Evolutionary conservation across 2,888 invertebrate genomes (phyloP), one percentile per base, ranked within the genome.

Genomic region (Arenicola marina): DNA sequence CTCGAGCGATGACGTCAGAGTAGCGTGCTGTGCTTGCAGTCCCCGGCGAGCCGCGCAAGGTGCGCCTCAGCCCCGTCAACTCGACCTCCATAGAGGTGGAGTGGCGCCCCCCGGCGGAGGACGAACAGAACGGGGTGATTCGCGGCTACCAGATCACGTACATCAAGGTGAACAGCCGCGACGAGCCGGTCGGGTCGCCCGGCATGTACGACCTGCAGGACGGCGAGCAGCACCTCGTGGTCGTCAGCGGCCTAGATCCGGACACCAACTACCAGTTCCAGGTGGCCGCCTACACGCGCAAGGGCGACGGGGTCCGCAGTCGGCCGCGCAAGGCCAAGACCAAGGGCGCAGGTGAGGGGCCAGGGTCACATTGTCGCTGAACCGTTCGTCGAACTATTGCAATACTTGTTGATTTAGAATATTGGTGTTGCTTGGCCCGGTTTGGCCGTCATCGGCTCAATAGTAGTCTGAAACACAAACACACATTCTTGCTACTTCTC

Each of bases 221-320:
- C 76, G 91, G 91, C 56, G 87, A 88, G 21, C 88, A 89, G 7
- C 91, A 93, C 79, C 81, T 81, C 57, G 87, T 91, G 75, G 93
- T 93, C 81, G 89, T 96, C 57, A 90, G 91, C 18, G 92, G 92
- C 18, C 87, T 99, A 51, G 94, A 96, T 83, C 96, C 99, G 2
- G 96, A 98, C 79, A 95, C 98, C 0, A 89, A 89, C 75, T 99
- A 99, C 85, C 90, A 75, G 59, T 73, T 82, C 61, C 93, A 95
- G 86, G 95, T 98, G 63, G 95, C 95, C 0, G 99, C 97, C 0
- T 87, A 97, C 66, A 99, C 98, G 2, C 88, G 95, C 68, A 95
- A 95, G 84, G 99, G 99, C 48, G 98, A 99, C 83, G 99, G 99
- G 26, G 92, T 93, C 82, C 87, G 95, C 70, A 95, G 95, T 80